A percentile compares a stretch with the other conserved stretches of the same genome.
These are phyloP conservation scores for Heliconius aoede DNA, from an alignment of 2,888 invertebrate species.

Conservation along the genomic window DNA sequence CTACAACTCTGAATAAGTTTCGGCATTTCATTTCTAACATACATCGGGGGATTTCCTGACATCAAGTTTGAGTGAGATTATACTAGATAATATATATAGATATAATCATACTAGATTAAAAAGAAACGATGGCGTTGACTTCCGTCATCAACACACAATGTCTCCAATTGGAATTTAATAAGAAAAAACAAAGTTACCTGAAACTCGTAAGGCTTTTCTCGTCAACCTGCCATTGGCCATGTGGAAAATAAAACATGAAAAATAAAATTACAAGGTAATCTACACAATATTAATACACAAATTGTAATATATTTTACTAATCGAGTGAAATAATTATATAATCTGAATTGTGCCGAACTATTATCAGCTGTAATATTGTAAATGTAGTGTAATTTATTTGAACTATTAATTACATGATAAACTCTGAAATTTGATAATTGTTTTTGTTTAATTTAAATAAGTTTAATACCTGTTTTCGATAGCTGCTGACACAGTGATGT, in stretches of 20 bases:
- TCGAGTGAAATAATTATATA: background rate
- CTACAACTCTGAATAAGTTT: slow-evolving; percentile 34
- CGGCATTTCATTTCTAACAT: slow-evolving; percentile 32
- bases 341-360: background rate
- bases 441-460: background rate
- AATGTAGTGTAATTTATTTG: slow-evolving; percentile 6
- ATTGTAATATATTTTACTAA: background rate
- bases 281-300: background rate
- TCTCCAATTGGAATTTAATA: background rate
- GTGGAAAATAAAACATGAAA: background rate
- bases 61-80: slow-evolving; percentile 8
- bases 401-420: slow-evolving; percentile 10
- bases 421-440: background rate
- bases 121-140: background rate
- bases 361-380: background rate
- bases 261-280: background rate
- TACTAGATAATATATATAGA: too few relatives aligned
- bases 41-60: slow-evolving; percentile 18
- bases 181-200: too few relatives aligned
- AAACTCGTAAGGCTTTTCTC: too few relatives aligned
- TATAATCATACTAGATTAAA: background rate
- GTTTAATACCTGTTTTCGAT: background rate
- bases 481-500: too few relatives aligned
- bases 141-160: background rate
- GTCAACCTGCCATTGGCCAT: background rate